Percentiles rank a stretch among this genome's conserved stretches.
phyloP scores from a whole-genome alignment of 2,797 vertebrate genomes.

The Helarctos malayanus region DNA sequence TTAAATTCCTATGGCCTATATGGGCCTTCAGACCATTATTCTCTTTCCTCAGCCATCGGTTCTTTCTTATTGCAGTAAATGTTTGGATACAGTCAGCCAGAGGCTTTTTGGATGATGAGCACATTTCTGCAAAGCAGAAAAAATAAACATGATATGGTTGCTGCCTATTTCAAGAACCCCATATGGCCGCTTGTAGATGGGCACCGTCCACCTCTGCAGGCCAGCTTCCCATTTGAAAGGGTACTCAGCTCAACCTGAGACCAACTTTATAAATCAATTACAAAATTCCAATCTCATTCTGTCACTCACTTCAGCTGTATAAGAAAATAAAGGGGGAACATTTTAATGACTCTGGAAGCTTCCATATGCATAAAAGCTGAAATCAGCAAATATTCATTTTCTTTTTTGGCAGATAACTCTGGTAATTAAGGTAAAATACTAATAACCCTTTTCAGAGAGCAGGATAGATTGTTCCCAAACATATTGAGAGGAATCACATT shows the following conservation, averaged over 20 bases:
- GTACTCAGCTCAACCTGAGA: not conserved
- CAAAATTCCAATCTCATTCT: constrained; percentile 72
- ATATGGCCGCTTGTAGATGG: not conserved
- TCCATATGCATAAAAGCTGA: constrained; percentile 65
- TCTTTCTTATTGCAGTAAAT: constrained; percentile 69
- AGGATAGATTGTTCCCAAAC: constrained; percentile 70
- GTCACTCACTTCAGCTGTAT: constrained; percentile 54
- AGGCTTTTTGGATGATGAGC: constrained; percentile 54
- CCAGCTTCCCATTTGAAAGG: constrained; percentile 37
- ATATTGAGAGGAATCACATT: constrained; percentile 67
- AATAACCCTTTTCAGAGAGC: constrained; percentile 73
- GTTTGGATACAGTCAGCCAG: constrained; percentile 64
- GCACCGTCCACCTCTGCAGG: constrained; percentile 62
- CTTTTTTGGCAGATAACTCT: constrained; percentile 74
- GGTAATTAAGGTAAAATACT: constrained; percentile 82
- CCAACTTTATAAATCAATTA: constrained; percentile 77
- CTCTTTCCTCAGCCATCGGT: constrained; percentile 51
- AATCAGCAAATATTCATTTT: constrained; percentile 74
- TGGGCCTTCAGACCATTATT: constrained; percentile 40
- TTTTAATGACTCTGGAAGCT: constrained; percentile 75
- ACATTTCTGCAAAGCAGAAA: constrained; percentile 68
- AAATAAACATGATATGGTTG: constrained; percentile 57
- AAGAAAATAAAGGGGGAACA: not conserved
- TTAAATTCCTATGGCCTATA: constrained; percentile 10
- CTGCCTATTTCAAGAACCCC: constrained; percentile 58